phyloP scores from a whole-genome alignment of 2,888 invertebrate genomes.

The Metellina segmentata region DNA sequence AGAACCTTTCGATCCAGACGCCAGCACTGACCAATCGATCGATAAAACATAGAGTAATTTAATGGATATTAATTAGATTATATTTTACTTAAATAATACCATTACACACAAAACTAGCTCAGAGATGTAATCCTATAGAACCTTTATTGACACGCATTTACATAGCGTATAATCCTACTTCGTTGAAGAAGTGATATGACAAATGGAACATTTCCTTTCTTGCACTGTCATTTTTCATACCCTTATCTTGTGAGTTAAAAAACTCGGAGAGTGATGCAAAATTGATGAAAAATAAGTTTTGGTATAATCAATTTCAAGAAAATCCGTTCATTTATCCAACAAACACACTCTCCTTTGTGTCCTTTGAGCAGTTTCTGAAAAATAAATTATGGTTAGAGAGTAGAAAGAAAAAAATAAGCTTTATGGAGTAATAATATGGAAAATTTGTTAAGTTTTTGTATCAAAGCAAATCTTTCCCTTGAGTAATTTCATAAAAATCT shows the following conservation, averaged over 20 bases:
- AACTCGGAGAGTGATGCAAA: not conserved
- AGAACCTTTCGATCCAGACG: too few relatives aligned
- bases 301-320: not conserved
- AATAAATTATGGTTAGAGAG: slow-evolving; percentile 2
- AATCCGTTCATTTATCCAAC: not conserved
- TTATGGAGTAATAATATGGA: not conserved
- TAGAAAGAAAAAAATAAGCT: slow-evolving; percentile 6
- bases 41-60: too few relatives aligned
- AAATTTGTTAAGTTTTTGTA: slow-evolving; percentile 25
- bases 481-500: slow-evolving; percentile 19
- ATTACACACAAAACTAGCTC: not conserved
- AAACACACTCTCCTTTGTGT: not conserved
- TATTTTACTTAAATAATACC: too few relatives aligned
- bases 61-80: too few relatives aligned
- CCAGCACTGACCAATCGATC: too few relatives aligned
- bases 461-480: slow-evolving; percentile 9
- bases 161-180: not conserved
- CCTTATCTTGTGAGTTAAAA: not conserved
- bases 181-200: not conserved
- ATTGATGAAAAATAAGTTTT: not conserved
- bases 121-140: not conserved
- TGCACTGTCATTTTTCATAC: not conserved
- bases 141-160: not conserved
- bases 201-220: not conserved
- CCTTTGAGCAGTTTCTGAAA: not conserved